Percentiles rank a stretch among this genome's conserved stretches.
Conservation (phyloP, 2,797 vertebrate species). For the Ammospiza maritima region DNA sequence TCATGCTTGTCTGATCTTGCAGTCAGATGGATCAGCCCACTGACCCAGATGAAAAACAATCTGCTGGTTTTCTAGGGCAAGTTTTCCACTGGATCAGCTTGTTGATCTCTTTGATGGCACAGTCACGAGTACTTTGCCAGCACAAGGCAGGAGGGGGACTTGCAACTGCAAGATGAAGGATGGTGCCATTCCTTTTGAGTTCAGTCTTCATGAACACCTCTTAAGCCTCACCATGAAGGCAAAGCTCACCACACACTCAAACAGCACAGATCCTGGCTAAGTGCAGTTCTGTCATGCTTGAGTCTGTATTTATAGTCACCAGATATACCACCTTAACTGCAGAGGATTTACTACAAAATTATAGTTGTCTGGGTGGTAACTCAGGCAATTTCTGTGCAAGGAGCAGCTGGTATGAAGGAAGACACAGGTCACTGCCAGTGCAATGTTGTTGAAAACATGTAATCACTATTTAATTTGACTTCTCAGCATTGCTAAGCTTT, state of each 20-base stretch:
- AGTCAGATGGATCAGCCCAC: background rate
- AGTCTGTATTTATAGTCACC: background rate
- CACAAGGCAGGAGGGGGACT: background rate
- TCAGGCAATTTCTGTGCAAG: background rate
- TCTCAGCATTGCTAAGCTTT: background rate
- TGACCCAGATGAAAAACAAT: slow-evolving; percentile 47
- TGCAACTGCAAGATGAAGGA: background rate
- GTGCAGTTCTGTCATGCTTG: background rate
- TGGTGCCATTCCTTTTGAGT: background rate
- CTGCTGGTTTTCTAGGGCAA: slow-evolving; percentile 36
- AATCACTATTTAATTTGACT: background rate
- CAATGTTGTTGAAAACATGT: background rate
- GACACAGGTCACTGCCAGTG: background rate
- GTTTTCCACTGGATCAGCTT: slow-evolving; percentile 35
- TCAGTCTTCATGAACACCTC: background rate
- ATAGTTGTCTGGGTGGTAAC: background rate
- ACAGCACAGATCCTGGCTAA: background rate
- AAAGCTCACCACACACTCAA: background rate
- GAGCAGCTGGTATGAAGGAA: background rate
- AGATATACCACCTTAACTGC: background rate
- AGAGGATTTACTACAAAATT: background rate
- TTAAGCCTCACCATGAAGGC: background rate
- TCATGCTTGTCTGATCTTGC: background rate
- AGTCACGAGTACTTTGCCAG: background rate
- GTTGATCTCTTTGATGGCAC: background rate